phyloP scores from a whole-genome alignment of 2,113 vertebrate species.

The Chloebia gouldiae region DNA sequence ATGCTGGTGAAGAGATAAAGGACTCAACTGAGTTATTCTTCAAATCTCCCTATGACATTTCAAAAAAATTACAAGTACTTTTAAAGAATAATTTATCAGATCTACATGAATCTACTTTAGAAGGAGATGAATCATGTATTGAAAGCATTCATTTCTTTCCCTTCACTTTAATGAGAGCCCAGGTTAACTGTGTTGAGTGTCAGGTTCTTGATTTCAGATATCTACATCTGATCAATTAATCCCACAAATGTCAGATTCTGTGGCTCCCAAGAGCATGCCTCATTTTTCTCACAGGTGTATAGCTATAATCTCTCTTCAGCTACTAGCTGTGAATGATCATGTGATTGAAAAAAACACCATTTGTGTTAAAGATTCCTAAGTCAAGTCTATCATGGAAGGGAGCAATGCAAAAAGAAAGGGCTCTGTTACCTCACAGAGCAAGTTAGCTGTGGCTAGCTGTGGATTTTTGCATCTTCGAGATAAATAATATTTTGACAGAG shows the following conservation, averaged over 20 bases:
- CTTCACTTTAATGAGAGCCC: not conserved
- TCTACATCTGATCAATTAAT: not conserved
- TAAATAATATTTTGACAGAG: not conserved
- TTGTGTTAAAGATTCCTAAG: not conserved
- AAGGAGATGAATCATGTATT: not conserved
- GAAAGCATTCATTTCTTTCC: not conserved
- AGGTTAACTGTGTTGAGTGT: not conserved
- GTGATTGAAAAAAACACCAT: not conserved
- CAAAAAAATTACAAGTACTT: not conserved
- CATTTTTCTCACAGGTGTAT: not conserved
- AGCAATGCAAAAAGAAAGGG: not conserved
- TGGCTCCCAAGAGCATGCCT: not conserved
- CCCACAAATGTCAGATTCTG: not conserved
- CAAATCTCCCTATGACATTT: not conserved
- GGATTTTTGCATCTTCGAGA: not conserved
- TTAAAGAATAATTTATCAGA: not conserved
- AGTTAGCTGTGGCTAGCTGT: not conserved
- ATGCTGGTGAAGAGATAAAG: not conserved
- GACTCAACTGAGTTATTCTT: not conserved
- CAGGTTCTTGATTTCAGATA: not conserved
- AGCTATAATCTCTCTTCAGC: not conserved
- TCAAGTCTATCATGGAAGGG: not conserved
- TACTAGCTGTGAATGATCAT: not conserved
- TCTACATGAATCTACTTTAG: fast-evolving
- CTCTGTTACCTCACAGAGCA: fast-evolving